Evolutionary conservation across 2,888 invertebrate genomes (phyloP), one percentile per base, ranked within the genome.

Genomic region (Epirrhoe alternata): DNA sequence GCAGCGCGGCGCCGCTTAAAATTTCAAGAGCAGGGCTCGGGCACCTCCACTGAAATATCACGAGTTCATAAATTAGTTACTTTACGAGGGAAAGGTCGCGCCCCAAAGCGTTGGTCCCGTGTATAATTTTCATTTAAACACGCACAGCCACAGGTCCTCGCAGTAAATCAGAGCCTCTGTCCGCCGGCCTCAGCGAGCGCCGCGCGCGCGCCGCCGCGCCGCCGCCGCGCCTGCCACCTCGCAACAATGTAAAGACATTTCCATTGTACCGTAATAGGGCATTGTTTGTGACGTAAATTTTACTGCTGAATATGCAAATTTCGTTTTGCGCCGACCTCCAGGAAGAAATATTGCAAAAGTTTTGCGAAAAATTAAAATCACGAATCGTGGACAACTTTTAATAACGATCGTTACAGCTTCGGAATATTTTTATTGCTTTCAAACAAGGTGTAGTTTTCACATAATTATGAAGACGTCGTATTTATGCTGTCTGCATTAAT

Each of bases 241-340:
- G 86, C 84, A 86, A 90, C 89, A 90, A 88, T 88, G 88, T 89
- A 89, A 90, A 89, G 89, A 90, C 88, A 90, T 89, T 90, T 86
- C 87, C 86, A 90, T 90, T 90, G 89, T 90, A 85, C 86, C 86
- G 84, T 90, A 89, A 90, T 89, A 88, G 88, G 85, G 86, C 86
- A 90, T 90, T 90, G 90, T 90, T 91, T 92, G 89, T 89, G 88
- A 89, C 88, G 89, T 88, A 88, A 90, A 90, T 90, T 89, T 87
- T 83, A 88, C 88, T 87, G 88, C 82, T 90, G 89, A 90, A 89
- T 90, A 91, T 92, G 90, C 87, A 91, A 90, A 91, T 90, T 87
- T 85, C 85, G 86, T 86, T 87, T 85, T 81, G 84, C 80, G 83
- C 77, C 86, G 85, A 87, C 89, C 86, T 84, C 84, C 83, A 79